Evolutionary conservation across 1,140 invertebrate genomes (phyloP).

Genomic region (Callitettix versicolor): DNA sequence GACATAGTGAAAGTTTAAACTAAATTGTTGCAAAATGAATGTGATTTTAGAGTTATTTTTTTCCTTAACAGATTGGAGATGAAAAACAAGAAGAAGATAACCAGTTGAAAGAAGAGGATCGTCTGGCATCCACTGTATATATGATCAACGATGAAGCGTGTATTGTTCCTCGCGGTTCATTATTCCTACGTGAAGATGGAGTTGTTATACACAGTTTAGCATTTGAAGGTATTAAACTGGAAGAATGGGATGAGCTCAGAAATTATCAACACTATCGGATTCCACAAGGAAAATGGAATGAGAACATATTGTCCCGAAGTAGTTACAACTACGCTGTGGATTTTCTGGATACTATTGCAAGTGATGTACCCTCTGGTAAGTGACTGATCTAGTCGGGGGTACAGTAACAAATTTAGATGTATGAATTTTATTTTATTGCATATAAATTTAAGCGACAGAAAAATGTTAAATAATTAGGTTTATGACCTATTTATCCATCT

Average conservation of each 20-base stretch:
- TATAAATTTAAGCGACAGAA: background rate
- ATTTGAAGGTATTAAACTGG: slow-evolving; percentile 47
- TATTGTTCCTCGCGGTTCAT: slow-evolving; percentile 56
- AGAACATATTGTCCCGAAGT: slow-evolving; percentile 52
- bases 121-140: slow-evolving; percentile 53
- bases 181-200: slow-evolving; percentile 53
- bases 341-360: slow-evolving; percentile 60
- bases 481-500: too few relatives aligned
- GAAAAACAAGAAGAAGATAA: too few relatives aligned
- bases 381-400: background rate
- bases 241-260: slow-evolving; percentile 48
- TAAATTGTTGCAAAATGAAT: too few relatives aligned
- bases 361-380: slow-evolving; percentile 47
- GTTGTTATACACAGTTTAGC: slow-evolving; percentile 50
- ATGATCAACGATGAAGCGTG: slow-evolving; percentile 55
- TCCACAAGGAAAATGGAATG: slow-evolving; percentile 55
- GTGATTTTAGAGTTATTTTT: too few relatives aligned
- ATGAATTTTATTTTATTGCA: background rate
- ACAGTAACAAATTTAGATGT: background rate
- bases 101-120: slow-evolving; percentile 60
- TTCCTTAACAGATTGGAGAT: too few relatives aligned
- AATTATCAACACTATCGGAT: slow-evolving; percentile 55
- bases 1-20: too few relatives aligned
- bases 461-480: background rate
- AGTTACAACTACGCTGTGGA: slow-evolving; percentile 70